Evolutionary conservation across 2,113 vertebrate genomes (phyloP).

Genomic region (Ranitomeya imitator): DNA sequence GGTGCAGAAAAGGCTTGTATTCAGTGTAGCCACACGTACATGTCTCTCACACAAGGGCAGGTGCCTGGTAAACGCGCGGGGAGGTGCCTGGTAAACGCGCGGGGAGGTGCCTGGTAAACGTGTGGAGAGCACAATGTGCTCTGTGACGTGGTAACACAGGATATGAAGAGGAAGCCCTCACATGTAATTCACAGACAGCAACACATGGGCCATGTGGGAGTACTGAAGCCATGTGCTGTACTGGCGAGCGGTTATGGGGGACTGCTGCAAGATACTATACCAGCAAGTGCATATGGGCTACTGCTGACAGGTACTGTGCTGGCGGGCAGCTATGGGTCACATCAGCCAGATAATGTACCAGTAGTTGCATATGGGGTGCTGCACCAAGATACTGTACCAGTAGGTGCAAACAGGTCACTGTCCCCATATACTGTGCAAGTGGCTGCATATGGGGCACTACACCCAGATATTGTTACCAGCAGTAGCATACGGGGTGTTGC

Average conservation of each 20-base stretch:
- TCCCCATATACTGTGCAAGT: neutral
- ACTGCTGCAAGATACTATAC: neutral
- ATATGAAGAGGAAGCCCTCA: neutral
- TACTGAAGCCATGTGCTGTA: too few relatives aligned
- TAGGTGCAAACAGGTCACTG: neutral
- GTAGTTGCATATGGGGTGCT: neutral
- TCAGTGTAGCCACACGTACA: neutral
- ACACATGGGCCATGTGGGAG: too few relatives aligned
- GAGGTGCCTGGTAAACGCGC: neutral
- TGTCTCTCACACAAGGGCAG: neutral
- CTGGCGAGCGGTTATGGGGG: too few relatives aligned
- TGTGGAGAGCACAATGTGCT: neutral
- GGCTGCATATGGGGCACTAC: neutral
- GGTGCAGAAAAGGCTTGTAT: too few relatives aligned
- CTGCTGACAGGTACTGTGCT: neutral
- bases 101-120: neutral
- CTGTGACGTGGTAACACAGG: neutral
- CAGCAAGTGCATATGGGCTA: neutral
- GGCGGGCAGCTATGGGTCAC: too few relatives aligned
- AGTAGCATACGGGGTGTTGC: too few relatives aligned
- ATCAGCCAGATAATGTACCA: neutral
- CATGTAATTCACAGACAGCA: neutral
- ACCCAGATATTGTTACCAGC: neutral
- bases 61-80: neutral
- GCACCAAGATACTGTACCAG: neutral